Conservation (phyloP, 1,140 invertebrate genomes). For the Campoletis sonorensis region DNA sequence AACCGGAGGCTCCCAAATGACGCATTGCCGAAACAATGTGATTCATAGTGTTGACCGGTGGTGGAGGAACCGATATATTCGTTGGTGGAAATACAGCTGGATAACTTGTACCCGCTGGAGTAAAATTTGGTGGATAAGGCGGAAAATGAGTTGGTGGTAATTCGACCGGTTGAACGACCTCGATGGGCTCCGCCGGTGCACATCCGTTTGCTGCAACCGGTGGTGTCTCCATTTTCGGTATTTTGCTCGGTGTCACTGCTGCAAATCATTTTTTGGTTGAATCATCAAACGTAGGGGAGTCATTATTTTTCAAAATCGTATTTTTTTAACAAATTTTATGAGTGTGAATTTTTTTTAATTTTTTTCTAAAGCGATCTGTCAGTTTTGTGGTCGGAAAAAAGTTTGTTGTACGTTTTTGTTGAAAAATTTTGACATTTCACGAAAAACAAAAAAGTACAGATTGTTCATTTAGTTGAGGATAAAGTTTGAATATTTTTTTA, state of each 20-base stretch:
- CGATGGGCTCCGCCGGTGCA: slow-evolving; percentile 59
- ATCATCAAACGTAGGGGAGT: too few species aligned
- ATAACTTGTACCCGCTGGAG: slow-evolving; percentile 62
- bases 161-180: slow-evolving; percentile 65
- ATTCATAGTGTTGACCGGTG: slow-evolving; percentile 70
- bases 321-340: too few species aligned
- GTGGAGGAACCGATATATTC: slow-evolving; percentile 71
- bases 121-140: slow-evolving; percentile 66
- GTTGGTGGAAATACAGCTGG: slow-evolving; percentile 70
- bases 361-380: too few species aligned
- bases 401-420: too few species aligned
- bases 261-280: not conserved
- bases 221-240: slow-evolving; percentile 63
- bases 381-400: too few species aligned
- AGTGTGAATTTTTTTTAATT: too few species aligned
- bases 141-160: slow-evolving; percentile 63
- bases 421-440: too few species aligned
- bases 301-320: too few species aligned
- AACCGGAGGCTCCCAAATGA: slow-evolving; percentile 59
- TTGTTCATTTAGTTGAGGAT: too few species aligned
- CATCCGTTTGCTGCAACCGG: slow-evolving; percentile 68
- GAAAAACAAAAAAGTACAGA: too few species aligned
- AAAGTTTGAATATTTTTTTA: too few species aligned
- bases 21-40: slow-evolving; percentile 72
- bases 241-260: slow-evolving; percentile 66